Evolutionary conservation across 1,140 invertebrate genomes (phyloP), one percentile per base, ranked within the genome.

Genomic region (Cydia fagiglandana): DNA sequence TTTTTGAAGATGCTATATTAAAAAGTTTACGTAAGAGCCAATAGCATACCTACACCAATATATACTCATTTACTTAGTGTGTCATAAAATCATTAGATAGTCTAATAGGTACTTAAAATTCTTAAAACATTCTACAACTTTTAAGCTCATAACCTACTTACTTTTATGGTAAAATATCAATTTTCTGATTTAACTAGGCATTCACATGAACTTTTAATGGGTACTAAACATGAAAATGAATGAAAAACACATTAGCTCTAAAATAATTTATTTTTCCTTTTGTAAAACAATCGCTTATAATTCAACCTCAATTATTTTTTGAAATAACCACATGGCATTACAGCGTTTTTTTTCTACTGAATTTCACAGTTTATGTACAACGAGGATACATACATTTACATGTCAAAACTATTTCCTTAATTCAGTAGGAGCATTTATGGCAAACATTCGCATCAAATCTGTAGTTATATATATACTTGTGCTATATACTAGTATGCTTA

Each of bases 231-330:
- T 45, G 9, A 12, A 12, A 45, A 45, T 12, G 2, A 45, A 47
- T 47, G 45, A 81, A 80, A 75, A 17, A 75, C 38, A 45, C 7
- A 50, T 45, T 87, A 88, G 82, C 84, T 89, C 88, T 91, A 91
- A 91, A 91, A 91, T 91, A 91, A 91, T 91, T 90, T 91, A 90
- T 90, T 90, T 83, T 87, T 87, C 82, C 84, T 88, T 84, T 91
- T 91, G 90, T 89, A 91, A 91, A 91, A 91, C 86, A 90, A 91
- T 90, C 78, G 83, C 87, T 91, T 90, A 89, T 64, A 83, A 78
- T 77, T 89, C 88, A 34, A 5, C 56, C 86, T 87, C 88, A 89
- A 66, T 50, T 56, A 80, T 80, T 83, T 85, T 85, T 90, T 88
- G n/a, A n/a, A 90, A 85, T 88, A 87, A 88, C 88, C 84, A 82